These are phyloP conservation scores for Thaleichthys pacificus DNA, from an alignment of 2,797 vertebrate species.

Conservation along the genomic window DNA sequence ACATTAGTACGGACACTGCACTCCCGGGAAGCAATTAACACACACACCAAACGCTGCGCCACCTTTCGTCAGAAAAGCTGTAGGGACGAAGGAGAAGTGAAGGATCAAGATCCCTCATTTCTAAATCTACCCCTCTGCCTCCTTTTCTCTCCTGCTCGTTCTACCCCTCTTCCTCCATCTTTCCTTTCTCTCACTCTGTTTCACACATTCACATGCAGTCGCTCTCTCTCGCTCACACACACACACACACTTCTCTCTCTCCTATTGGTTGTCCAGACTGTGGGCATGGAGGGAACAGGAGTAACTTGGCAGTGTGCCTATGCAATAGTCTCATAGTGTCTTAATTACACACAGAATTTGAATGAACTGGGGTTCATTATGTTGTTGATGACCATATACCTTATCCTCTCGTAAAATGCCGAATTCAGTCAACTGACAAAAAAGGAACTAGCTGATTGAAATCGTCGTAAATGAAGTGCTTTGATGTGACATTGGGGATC, in stretches of 20 bases:
- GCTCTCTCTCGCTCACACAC: too few relatives aligned
- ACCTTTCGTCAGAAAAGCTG: slow-evolving; percentile 57
- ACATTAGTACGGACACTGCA: slow-evolving; percentile 69
- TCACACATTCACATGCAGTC: too few relatives aligned
- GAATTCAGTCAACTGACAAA: background rate
- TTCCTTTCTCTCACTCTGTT: background rate
- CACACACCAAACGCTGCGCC: slow-evolving; percentile 43
- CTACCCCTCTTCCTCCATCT: background rate
- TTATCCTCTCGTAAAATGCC: background rate
- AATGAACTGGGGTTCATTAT: slow-evolving; percentile 43
- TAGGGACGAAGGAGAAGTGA: slow-evolving; percentile 21
- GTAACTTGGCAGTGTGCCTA: background rate
- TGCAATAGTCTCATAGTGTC: slow-evolving; percentile 32
- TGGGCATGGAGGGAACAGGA: slow-evolving; percentile 1
- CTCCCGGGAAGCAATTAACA: slow-evolving; percentile 70
- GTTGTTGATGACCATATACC: slow-evolving; percentile 15
- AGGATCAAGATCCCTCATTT: slow-evolving; percentile 37
- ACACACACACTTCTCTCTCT: background rate
- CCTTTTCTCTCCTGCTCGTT: slow-evolving; percentile 13
- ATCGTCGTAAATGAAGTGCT: background rate
- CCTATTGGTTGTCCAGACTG: slow-evolving; percentile 13
- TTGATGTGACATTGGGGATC: background rate
- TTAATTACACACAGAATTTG: slow-evolving; percentile 51
- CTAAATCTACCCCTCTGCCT: slow-evolving; percentile 6
- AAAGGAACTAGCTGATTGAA: background rate